These are phyloP conservation scores for Chouioia cunea DNA, from an alignment of 2,888 invertebrate genomes.

Conservation along the genomic window DNA sequence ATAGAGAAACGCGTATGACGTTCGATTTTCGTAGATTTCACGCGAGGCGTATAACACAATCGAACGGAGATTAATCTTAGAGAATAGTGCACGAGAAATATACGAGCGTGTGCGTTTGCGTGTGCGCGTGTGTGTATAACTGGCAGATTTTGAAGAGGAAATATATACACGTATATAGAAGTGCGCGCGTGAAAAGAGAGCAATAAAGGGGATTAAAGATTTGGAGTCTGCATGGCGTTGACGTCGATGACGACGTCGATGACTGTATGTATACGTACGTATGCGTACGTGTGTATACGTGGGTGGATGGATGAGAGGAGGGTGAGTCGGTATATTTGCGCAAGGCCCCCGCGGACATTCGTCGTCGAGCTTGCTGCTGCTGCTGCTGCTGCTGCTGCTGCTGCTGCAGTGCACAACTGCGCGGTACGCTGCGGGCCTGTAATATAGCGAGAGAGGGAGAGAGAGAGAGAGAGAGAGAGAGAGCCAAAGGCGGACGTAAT, in stretches of 20 bases:
- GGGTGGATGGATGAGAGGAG: slow-evolving; percentile 1
- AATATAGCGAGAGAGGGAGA: slow-evolving; percentile 56
- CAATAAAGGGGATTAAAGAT: too few species aligned
- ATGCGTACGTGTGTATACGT: too few species aligned
- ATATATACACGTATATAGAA: too few species aligned
- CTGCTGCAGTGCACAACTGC: slow-evolving; percentile 24
- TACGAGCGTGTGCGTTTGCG: too few species aligned
- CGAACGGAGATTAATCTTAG: too few species aligned
- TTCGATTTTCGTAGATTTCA: too few species aligned
- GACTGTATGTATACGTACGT: slow-evolving; percentile 21
- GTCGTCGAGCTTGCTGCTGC: background rate
- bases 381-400: slow-evolving; percentile 2
- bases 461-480: slow-evolving; percentile 62
- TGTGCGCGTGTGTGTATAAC: too few species aligned
- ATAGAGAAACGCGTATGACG: too few species aligned
- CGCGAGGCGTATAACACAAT: too few species aligned
- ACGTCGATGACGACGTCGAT: slow-evolving; percentile 44
- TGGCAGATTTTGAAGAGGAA: too few species aligned
- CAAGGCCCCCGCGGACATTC: background rate
- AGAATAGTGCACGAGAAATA: too few species aligned
- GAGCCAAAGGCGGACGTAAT: slow-evolving; percentile 68
- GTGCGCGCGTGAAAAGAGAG: too few species aligned
- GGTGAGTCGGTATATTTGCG: slow-evolving; percentile 63
- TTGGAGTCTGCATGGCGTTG: background rate
- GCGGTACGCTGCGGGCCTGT: slow-evolving; percentile 55